Evolutionary conservation across 2,113 vertebrate genomes (phyloP), one percentile per base, ranked within the genome.

Genomic region (Maccullochella peelii): DNA sequence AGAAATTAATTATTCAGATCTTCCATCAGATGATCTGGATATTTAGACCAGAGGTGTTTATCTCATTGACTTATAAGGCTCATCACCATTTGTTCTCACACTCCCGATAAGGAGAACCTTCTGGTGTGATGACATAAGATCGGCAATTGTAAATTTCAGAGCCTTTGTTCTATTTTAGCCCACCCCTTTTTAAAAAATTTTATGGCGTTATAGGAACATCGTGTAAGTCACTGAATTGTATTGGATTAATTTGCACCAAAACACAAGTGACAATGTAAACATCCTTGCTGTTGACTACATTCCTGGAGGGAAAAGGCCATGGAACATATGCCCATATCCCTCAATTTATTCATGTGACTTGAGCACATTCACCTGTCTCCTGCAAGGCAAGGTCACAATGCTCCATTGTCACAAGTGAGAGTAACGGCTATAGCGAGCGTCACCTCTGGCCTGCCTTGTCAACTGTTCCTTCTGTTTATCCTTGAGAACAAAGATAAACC

Each of bases 1-100:
- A 40, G 33, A 40, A 72, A 72, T 72, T 57, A 72, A 57, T 72
- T 55, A 72, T 72, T 72, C 69, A 70, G 49, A n/a, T 70, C 68
- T 54, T 36, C 27, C 68, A 36, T 44, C 38, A 66, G 63, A n/a
- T 66, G 63, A 42, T 66, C 7, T 50, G 4, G 67, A 52, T 54
- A 23, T 70, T 54, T 36, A 14, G 11, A 49, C 3, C 23, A 30
- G 69, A 57, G 30, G 68, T 71, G 69, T 71, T 71, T 16, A 71
- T 33, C 33, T 18, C 50, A 40, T 40, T 57, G 33, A 72, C 69
- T 55, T 72, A 38, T 25, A 57, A 55, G 69, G 69, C 33, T 57
- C 15, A 14, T 57, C 5, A 40, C 8, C 23, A 25, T 40, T 57
- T 72, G 50, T 40, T 72, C 50, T 72, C 52, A 57, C 7, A 0